Evolutionary conservation across 1,140 invertebrate species (phyloP), one percentile per base, ranked within the genome.

Genomic region (Drosophila sechellia): DNA sequence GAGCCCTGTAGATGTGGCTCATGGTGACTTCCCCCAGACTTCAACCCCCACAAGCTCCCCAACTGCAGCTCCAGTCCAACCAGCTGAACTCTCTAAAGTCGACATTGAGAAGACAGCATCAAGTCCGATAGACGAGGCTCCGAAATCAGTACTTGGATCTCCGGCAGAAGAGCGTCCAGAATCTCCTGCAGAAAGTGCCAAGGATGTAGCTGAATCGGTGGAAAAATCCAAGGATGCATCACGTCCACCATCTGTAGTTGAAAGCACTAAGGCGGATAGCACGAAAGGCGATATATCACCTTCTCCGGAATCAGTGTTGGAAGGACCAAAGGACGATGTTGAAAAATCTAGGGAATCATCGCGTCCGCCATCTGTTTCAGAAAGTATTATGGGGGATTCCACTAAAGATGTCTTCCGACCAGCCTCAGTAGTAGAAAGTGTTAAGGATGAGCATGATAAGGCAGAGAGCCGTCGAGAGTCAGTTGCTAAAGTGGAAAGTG

Each of bases 101-200:
- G 52, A 5, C 20, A 57, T 15, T 8, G 52, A 71, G 15, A n/a
- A 55, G 10, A 71, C 68, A 4, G 52, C 46, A 1, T 71, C 68
- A 17, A 71, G 68, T 40, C 68, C 68, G 0, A 43, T 71, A 13
- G 68, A 71, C 1, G 65, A 71, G 20, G 68, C 68, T n/a, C 43
- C 52, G 35, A 70, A 57, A 31, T 71, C 65, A 0, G n/a, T 66
- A 1, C 20, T 71, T 1, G 50, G 64, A 10, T 50, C 35, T 2
- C 40, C 46, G 2, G 25, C 1, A 0, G 46, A 42, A 0, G 66
- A 69, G 25, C 42, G 66, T 4, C 66, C 66, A 4, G 66, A 71
- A 52, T 81, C 79, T 10, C 55, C 58, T 13, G 71, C 40, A 15
- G 73, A 66, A 39, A 77, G 72, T 34, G 43, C 70, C 27, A 72